Evolutionary conservation across 2,888 invertebrate species (phyloP), one percentile per base, ranked within the genome.

Genomic region (Sialis fuliginosa): DNA sequence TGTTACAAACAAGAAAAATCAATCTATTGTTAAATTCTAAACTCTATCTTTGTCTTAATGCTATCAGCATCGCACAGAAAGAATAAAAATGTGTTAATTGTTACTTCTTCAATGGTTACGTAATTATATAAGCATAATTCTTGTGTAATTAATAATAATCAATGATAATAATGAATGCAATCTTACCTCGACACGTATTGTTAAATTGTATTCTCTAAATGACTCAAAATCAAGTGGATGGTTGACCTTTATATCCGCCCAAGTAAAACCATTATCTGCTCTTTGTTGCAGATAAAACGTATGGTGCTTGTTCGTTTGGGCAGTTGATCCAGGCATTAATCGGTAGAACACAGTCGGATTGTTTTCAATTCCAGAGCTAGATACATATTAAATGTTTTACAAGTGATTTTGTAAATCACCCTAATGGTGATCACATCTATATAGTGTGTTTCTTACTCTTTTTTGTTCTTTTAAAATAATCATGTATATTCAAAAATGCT

Each of bases 231-330:
- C 93, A 60, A 93, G 69, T 31, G 90, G 91, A 72, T 92, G 91
- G 70, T 93, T 92, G 57, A 93, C 92, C 72, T 91, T 90, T 65
- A 91, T 89, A 63, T 92, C 91, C 6, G 91, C 92, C 90, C 91
- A 92, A 55, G 91, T 92, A 62, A 84, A 84, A 52, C 89, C 88
- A 63, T 89, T 87, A 61, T 91, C 90, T 54, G 85, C 81, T 60
- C 92, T 76, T 72, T 92, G 92, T 77, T 92, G 91, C 56, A 92
- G 76, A 68, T 93, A 93, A 69, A 92, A 93, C 52, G 91, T 91
- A 67, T 93, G 89, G 67, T 82, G 82, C 69, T 92, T 93, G 71
- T 93, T 93, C 56, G 92, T 93, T 69, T 93, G 92, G 6, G 92
- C 89, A 48, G 92, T 93, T 34, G 91, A 91, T 53, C 92, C 92